Evolutionary conservation across 30 jellyfish, hydroid and myxozoan species (phyloP).

Genomic region (Cassiopea andromeda): DNA sequence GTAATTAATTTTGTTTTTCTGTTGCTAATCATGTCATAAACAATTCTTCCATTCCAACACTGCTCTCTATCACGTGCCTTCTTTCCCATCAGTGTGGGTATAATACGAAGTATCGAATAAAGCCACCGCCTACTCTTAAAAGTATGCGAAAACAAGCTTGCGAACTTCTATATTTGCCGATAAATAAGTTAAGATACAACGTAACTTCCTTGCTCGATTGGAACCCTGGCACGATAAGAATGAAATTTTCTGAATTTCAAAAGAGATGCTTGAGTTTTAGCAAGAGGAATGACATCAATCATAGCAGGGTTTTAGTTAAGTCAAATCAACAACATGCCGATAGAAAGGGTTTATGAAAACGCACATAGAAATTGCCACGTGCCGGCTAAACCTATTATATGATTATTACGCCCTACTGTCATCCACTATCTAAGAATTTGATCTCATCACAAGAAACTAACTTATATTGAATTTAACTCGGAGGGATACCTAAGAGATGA

Average conservation of each 20-base stretch:
- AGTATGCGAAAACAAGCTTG: constrained; percentile 17
- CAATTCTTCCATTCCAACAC: not conserved
- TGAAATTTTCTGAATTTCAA: not conserved
- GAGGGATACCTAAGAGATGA: not conserved
- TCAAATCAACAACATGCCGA: not conserved
- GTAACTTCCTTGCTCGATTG: not conserved
- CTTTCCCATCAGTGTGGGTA: not conserved
- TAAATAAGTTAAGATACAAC: not conserved
- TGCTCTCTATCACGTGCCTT: not conserved
- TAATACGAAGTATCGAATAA: not conserved
- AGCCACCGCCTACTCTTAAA: constrained; percentile 29
- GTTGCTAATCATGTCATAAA: not conserved
- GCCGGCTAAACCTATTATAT: not conserved
- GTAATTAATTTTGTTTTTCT: too few relatives aligned
- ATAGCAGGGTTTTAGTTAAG: not conserved
- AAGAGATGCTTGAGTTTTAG: not conserved
- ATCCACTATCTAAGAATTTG: constrained; percentile 7
- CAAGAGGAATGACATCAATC: not conserved
- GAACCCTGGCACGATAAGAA: not conserved
- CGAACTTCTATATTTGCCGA: not conserved
- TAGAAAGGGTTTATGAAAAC: not conserved
- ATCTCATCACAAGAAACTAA: not conserved
- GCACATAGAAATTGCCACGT: constrained; percentile 33
- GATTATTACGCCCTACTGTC: constrained; percentile 7
- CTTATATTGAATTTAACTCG: not conserved